Evolutionary conservation across 2,797 vertebrate species (phyloP), one percentile per base, ranked within the genome.

Genomic region (Malurus splendens): DNA sequence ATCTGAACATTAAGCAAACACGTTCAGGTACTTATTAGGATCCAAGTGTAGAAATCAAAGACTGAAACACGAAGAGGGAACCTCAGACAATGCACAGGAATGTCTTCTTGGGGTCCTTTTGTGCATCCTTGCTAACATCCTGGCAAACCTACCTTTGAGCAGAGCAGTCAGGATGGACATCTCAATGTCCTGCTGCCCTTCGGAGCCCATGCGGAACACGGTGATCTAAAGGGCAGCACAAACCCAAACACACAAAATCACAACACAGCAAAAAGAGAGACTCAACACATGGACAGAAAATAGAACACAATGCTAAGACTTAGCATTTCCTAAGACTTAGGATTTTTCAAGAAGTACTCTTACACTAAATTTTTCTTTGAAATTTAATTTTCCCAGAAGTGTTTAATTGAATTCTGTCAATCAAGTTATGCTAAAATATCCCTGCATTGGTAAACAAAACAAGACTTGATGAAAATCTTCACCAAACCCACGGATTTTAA

Each of bases 121-220:
- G 51, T 38, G 42, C 24, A 50, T 51, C 27, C 19, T 62, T 75
- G 22, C 62, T 22, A 28, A 6, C 4, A 25, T 50, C 38, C n/a
- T 50, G 45, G 23, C 39, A 42, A 71, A 86, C 96, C 70, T 97
- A 99, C 99, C 99, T 98, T 99, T 99, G 71, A 99, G 96, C 81
- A 99, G 96, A 42, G 99, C 99, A 4, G 99, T 99, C 45, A 99
- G 96, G 94, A 99, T 99, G 38, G 99, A 98, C 99, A 99, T 99
- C 96, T 99, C 99, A 47, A 99, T 98, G 86, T 99, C 99, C 50
- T 99, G 98, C 71, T 99, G 99, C 44, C 98, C 98, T 82, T 99
- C 99, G 4, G 98, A 98, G 12, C 99, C 99, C 99, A 99, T 99
- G 88, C 99, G 98, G 94, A 99, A 99, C 77, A 99, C 99, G 1